phyloP scores from a whole-genome alignment of 2,797 vertebrate genomes.

The Thunnus albacares region DNA sequence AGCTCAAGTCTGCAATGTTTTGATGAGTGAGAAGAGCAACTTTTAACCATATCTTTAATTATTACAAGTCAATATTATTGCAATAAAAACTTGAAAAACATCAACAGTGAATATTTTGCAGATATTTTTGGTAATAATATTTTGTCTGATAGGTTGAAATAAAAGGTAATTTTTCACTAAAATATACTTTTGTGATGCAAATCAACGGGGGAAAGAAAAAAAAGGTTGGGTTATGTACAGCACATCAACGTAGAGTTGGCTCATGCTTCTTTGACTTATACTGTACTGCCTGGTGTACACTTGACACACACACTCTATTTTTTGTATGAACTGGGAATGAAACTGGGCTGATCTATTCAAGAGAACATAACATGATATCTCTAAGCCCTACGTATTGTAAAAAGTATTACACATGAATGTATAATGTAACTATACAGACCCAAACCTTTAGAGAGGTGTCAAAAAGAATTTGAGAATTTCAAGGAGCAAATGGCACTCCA shows the following conservation, averaged over 20 bases:
- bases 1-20: too few species aligned
- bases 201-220: background rate
- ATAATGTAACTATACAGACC: constrained; percentile 9
- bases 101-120: background rate
- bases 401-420: background rate
- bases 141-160: background rate
- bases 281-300: background rate
- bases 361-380: background rate
- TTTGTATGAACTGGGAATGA: background rate
- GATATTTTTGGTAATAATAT: background rate
- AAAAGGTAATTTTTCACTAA: background rate
- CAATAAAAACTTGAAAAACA: background rate
- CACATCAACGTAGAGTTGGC: background rate
- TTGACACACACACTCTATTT: background rate
- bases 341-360: constrained; percentile 9
- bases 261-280: background rate
- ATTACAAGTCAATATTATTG: background rate
- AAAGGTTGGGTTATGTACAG: background rate
- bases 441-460: constrained; percentile 25
- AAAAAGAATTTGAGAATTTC: constrained; percentile 31
- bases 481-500: constrained; percentile 32
- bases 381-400: background rate
- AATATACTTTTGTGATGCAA: background rate
- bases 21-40: too few species aligned
- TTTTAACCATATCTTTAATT: background rate